Evolutionary conservation across 2,888 invertebrate species (phyloP), one percentile per base, ranked within the genome.

Genomic region (Apomyelois bistriatella): DNA sequence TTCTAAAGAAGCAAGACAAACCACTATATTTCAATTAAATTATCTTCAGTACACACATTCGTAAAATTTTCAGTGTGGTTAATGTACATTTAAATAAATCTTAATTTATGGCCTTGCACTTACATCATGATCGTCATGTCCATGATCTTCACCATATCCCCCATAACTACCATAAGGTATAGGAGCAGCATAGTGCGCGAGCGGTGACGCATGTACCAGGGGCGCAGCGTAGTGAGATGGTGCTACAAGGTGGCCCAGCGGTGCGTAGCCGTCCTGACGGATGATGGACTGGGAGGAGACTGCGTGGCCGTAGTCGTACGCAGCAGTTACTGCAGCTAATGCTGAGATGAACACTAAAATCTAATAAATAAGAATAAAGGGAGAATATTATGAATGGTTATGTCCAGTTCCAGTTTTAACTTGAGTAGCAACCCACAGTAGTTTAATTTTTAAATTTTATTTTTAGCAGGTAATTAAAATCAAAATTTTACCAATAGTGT

Each of bases 241-340:
- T 10, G 68, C 68, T 1, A 60, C 66, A 42, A 62, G 57, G 48
- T 71, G 58, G 53, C 61, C 78, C 46, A 65, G 51, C 5, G 66
- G 60, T 10, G 60, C 60, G 55, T 70, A 58, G 52, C 70, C 82
- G 53, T 82, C 82, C 54, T 85, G 84, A 28, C 63, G 82, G 1
- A 85, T 74, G 57, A 85, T 80, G 69, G 76, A 83, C 55, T 86
- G 87, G 8, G 84, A 85, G 16, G 86, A 86, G 0, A 85, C 75
- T 1, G 85, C 87, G 53, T 74, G 76, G 5, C 77, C 81, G 51
- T 81, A 75, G 3, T 65, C 68, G 42, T 61, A 58, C 48, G 64
- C 81, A 46, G 91, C 91, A 58, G 80, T 81, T 37, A 88, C 87
- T 3, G 90, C 76, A 46, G 83, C 82, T 67, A 91, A 61, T 59